Percentiles rank a stretch among this genome's conserved stretches.
phyloP scores from a whole-genome alignment of 2,888 invertebrate genomes.

The Camponotus fellah region DNA sequence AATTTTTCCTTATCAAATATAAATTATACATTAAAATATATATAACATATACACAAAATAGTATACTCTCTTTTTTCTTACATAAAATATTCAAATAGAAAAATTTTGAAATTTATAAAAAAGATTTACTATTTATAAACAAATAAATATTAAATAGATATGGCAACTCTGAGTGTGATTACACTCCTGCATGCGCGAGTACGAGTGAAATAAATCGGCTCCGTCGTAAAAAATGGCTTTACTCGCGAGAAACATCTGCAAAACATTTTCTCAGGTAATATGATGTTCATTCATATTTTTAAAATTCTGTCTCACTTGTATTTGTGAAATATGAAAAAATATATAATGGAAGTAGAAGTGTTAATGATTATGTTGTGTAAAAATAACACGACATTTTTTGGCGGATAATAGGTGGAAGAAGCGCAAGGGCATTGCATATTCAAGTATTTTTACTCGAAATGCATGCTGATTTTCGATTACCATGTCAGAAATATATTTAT shows the following conservation, averaged over 20 bases:
- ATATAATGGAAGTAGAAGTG: neutral
- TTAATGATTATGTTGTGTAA: neutral
- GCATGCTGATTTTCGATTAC: neutral
- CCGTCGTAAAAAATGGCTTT: conserved; percentile 81
- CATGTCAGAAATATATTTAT: neutral
- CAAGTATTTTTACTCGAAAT: conserved; percentile 47
- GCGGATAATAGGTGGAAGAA: neutral
- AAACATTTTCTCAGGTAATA: conserved; percentile 80
- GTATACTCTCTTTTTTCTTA: neutral
- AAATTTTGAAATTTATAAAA: neutral
- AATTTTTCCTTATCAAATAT: neutral
- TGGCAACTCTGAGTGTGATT: neutral
- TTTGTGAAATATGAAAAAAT: neutral
- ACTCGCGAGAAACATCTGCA: conserved; percentile 80
- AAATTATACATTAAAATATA: neutral
- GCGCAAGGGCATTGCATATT: conserved; percentile 55
- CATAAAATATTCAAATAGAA: neutral
- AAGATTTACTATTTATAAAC: neutral
- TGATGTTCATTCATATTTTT: neutral
- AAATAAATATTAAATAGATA: neutral
- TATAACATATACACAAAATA: neutral
- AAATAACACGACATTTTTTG: neutral
- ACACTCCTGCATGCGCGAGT: conserved; percentile 25
- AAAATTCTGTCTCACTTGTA: neutral
- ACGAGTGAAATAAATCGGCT: conserved; percentile 51